Conservation (phyloP, 2,888 invertebrate species). For the Diarsia brunnea region DNA sequence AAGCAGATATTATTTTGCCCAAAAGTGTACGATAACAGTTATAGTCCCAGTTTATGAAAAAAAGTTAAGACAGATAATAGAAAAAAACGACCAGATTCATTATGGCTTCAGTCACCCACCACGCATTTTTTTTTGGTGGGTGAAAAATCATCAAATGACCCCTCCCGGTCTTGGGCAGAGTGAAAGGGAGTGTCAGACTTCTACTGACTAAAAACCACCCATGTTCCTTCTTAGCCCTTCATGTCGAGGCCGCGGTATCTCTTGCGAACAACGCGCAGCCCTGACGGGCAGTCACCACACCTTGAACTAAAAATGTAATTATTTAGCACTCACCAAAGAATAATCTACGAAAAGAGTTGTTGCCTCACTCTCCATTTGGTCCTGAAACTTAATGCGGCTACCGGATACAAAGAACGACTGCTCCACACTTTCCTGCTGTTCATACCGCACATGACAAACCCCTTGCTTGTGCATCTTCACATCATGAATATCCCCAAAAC, state of each 20-base stretch:
- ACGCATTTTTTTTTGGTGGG: no score
- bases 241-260: no score
- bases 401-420: constrained; percentile 96
- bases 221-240: no score
- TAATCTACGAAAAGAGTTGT: constrained; percentile 97
- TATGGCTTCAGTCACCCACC: neutral
- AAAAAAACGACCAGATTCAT: neutral
- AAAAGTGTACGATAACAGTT: neutral
- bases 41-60: neutral
- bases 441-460: constrained; percentile 97
- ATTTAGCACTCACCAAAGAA: constrained; percentile 89
- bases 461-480: constrained; percentile 96
- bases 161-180: no score
- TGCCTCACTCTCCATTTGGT: constrained; percentile 92
- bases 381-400: constrained; percentile 93
- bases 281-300: neutral
- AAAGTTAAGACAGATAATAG: neutral
- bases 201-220: no score
- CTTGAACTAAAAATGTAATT: neutral
- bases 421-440: constrained; percentile 95
- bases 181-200: no score
- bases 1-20: neutral
- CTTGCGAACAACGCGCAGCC: no score
- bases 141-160: no score
- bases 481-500: constrained; percentile 88